Conservation (phyloP, 2,113 vertebrate genomes). For the Stegastes partitus region DNA sequence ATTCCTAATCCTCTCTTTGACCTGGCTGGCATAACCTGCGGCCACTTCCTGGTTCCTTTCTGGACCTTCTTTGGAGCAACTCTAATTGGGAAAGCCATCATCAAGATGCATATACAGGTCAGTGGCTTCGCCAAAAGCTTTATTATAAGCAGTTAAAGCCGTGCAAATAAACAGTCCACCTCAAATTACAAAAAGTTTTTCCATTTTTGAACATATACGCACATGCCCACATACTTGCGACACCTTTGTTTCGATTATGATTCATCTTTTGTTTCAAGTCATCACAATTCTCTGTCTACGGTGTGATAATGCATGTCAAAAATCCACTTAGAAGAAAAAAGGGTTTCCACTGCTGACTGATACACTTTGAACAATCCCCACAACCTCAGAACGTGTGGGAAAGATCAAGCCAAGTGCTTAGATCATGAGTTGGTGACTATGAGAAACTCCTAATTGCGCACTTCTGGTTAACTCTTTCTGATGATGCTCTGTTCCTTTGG, state of each 20-base stretch:
- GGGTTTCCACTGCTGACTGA: constrained; percentile 27
- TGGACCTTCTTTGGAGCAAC: constrained; percentile 99
- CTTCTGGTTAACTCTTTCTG: constrained; percentile 44
- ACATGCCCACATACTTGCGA: neutral
- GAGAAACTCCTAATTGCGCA: constrained; percentile 59
- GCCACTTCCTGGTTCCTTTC: constrained; percentile 98
- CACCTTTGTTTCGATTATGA: constrained; percentile 24
- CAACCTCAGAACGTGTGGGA: constrained; percentile 59
- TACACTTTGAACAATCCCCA: constrained; percentile 37
- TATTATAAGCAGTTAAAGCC: constrained; percentile 1
- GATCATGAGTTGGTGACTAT: constrained; percentile 44
- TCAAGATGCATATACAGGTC: constrained; percentile 99
- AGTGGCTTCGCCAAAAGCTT: constrained; percentile 8
- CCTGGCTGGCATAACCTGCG: constrained; percentile 98
- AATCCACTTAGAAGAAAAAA: constrained; percentile 7
- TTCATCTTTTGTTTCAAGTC: constrained; percentile 36
- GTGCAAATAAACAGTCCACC: neutral
- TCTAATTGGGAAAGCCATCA: constrained; percentile 96
- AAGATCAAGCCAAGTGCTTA: constrained; percentile 41
- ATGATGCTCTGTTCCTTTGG: constrained; percentile 4
- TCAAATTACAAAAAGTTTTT: neutral
- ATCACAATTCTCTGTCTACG: constrained; percentile 6
- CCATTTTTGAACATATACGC: constrained; percentile 6
- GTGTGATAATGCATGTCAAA: constrained; percentile 24
- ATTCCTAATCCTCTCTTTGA: constrained; percentile 99